A percentile compares a stretch with the other conserved stretches of the same genome.
phyloP scores from a whole-genome alignment of 2,888 invertebrate species.

The Tetragonisca angustula region DNA sequence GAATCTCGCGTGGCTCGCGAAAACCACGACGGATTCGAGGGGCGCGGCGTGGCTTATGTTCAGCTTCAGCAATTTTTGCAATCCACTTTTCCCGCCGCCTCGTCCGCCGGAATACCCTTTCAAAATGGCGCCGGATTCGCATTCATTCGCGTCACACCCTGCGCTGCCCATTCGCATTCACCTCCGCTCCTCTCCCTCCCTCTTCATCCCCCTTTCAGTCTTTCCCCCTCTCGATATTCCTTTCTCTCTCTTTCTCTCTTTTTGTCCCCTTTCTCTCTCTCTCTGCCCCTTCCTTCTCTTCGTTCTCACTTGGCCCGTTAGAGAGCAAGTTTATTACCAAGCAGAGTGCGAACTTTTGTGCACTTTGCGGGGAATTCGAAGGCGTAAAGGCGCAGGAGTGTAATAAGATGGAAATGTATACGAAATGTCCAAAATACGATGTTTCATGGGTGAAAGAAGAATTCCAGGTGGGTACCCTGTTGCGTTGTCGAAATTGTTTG shows the following conservation, averaged over 20 bases:
- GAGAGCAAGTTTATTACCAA: too few species aligned
- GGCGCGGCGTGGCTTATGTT: conserved; percentile 8
- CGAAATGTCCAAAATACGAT: too few species aligned
- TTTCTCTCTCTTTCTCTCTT: background rate
- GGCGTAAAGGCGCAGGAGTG: too few species aligned
- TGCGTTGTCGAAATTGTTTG: too few species aligned
- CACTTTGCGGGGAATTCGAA: too few species aligned
- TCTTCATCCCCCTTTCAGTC: background rate
- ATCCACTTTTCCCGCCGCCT: conserved; percentile 51
- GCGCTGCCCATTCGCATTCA: conserved; percentile 62
- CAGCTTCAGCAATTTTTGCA: conserved; percentile 50
- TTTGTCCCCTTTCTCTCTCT: background rate
- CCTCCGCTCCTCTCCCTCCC: conserved; percentile 47
- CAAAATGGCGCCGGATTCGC: conserved; percentile 73
- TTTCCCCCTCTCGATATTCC: background rate
- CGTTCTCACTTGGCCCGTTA: conserved; percentile 4
- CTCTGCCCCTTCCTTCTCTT: background rate
- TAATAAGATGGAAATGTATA: too few species aligned
- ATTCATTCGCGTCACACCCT: conserved; percentile 71
- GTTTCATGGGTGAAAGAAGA: too few species aligned
- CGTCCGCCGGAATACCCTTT: conserved; percentile 61
- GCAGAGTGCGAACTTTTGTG: too few species aligned
- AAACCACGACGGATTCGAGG: background rate
- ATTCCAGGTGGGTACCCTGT: too few species aligned
- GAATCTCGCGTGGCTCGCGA: conserved; percentile 9